These are phyloP conservation scores for Hesperophylax magnus DNA, from an alignment of 1,140 invertebrate species.

Conservation along the genomic window DNA sequence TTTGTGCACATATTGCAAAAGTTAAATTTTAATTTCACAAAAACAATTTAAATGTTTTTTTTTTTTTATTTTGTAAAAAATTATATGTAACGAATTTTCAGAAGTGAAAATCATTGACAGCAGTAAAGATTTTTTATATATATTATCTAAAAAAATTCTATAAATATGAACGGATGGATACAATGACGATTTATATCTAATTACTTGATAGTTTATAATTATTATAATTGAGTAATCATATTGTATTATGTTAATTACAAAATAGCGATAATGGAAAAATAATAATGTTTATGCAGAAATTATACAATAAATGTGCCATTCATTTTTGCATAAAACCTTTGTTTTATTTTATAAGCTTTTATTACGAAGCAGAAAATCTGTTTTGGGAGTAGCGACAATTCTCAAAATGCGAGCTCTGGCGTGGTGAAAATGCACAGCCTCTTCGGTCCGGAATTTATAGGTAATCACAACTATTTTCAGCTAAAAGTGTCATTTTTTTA, in stretches of 20 bases:
- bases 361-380: too few species aligned
- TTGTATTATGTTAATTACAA: conserved; percentile 52
- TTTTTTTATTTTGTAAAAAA: neutral
- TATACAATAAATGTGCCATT: conserved; percentile 59
- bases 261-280: conserved; percentile 56
- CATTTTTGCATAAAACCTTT: conserved; percentile 55
- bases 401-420: too few species aligned
- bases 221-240: conserved; percentile 57
- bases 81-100: neutral
- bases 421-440: too few species aligned
- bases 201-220: conserved; percentile 51
- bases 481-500: too few species aligned
- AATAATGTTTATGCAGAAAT: conserved; percentile 58
- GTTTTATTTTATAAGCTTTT: conserved; percentile 39
- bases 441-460: too few species aligned
- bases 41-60: too few species aligned
- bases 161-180: neutral
- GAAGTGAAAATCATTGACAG: neutral
- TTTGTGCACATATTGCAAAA: too few species aligned
- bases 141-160: neutral
- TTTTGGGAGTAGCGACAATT: too few species aligned
- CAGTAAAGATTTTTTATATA: neutral
- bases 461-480: too few species aligned
- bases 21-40: too few species aligned
- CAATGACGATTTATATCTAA: conserved; percentile 33